phyloP scores from a whole-genome alignment of 1,140 invertebrate genomes.

The Thaumatotibia leucotreta region DNA sequence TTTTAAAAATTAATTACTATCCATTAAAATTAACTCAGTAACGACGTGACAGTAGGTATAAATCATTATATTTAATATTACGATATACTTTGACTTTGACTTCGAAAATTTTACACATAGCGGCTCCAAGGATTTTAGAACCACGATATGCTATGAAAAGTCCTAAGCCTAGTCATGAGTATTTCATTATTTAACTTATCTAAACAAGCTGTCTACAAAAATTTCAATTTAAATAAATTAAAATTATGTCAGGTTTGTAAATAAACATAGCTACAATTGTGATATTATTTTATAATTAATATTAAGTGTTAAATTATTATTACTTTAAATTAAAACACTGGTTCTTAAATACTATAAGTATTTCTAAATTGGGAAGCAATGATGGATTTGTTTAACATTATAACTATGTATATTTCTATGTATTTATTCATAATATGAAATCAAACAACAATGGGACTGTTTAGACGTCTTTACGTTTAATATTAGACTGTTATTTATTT shows the following conservation, averaged over 20 bases:
- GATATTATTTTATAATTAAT: conserved; percentile 62
- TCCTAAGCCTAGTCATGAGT: no score
- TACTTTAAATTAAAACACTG: neutral
- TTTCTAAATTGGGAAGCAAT: neutral
- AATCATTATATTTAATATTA: no score
- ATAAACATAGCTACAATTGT: conserved; percentile 29
- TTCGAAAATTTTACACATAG: no score
- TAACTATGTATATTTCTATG: neutral
- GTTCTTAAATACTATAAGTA: neutral
- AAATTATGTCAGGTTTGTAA: neutral
- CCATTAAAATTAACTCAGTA: no score
- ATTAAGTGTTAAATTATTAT: conserved; percentile 58
- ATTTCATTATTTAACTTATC: neutral
- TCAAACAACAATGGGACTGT: no score
- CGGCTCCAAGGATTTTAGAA: no score
- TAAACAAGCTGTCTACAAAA: no score
- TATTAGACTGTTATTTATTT: conserved; percentile 7
- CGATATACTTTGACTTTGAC: no score
- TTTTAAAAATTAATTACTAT: no score
- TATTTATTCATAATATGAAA: neutral
- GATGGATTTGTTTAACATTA: neutral
- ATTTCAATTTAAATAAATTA: no score
- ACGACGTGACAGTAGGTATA: no score
- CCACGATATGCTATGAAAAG: no score
- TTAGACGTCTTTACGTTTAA: neutral